Evolutionary conservation across 1,140 invertebrate species (phyloP).

Genomic region (Drosophila navojoa): DNA sequence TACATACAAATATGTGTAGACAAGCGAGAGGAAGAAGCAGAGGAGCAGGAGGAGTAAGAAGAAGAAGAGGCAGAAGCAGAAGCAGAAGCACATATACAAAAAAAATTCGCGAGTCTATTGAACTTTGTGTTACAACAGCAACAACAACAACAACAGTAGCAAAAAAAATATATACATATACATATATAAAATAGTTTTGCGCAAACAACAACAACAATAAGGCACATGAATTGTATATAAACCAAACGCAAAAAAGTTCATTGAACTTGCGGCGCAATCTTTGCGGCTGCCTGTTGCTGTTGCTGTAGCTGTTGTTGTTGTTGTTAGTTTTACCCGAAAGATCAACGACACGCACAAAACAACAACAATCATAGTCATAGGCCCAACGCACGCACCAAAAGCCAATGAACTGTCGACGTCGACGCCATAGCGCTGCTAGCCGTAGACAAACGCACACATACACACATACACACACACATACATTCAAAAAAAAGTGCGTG

Average conservation of each 20-base stretch:
- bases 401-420: slow-evolving; percentile 65
- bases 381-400: slow-evolving; percentile 65
- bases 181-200: slow-evolving; percentile 8
- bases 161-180: background rate
- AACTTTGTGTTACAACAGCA: slow-evolving; percentile 61
- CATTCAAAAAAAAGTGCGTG: slow-evolving; percentile 58
- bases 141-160: slow-evolving; percentile 15
- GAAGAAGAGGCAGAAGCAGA: background rate
- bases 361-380: slow-evolving; percentile 48
- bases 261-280: slow-evolving; percentile 50
- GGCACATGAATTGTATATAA: slow-evolving; percentile 25
- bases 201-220: slow-evolving; percentile 24
- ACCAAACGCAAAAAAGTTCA: slow-evolving; percentile 63
- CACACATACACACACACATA: too few species aligned
- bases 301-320: slow-evolving; percentile 39
- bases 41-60: too few species aligned
- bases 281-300: slow-evolving; percentile 23
- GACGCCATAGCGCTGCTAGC: slow-evolving; percentile 9
- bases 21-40: too few species aligned
- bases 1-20: background rate
- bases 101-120: slow-evolving; percentile 75
- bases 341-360: slow-evolving; percentile 78
- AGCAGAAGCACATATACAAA: slow-evolving; percentile 25
- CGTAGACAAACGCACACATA: too few species aligned
- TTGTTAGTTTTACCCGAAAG: slow-evolving; percentile 46